Percentiles rank a stretch among this genome's conserved stretches.
Evolutionary conservation across 2,113 vertebrate genomes (phyloP).

Genomic region (Leptosomus discolor): DNA sequence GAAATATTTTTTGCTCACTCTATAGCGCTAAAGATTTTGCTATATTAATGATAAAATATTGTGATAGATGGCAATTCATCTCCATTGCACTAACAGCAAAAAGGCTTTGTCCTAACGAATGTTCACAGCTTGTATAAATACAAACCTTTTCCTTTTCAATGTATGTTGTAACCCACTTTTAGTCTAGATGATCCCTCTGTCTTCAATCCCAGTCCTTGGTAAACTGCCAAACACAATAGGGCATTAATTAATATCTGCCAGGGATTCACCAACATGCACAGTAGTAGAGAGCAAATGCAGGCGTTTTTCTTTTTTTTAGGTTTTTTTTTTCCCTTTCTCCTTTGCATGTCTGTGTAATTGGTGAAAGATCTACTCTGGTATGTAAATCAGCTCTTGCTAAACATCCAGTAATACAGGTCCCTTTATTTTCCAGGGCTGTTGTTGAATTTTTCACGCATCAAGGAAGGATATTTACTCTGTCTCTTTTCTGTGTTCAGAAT

Average conservation of each 20-base stretch:
- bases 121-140: constrained; percentile 64
- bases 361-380: constrained; percentile 66
- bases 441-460: constrained; percentile 51
- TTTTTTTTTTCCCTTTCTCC: not conserved
- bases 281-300: constrained; percentile 33
- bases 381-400: constrained; percentile 74
- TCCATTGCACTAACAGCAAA: constrained; percentile 63
- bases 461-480: constrained; percentile 55
- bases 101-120: constrained; percentile 57
- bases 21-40: constrained; percentile 22
- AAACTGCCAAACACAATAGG: constrained; percentile 73
- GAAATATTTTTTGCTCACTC: not conserved
- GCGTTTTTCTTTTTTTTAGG: not conserved
- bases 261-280: constrained; percentile 69
- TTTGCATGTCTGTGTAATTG: constrained; percentile 66
- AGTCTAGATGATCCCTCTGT: constrained; percentile 65
- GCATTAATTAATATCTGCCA: constrained; percentile 77
- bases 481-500: constrained; percentile 64
- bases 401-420: constrained; percentile 43
- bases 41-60: constrained; percentile 66
- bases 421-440: constrained; percentile 70
- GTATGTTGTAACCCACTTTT: constrained; percentile 48
- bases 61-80: constrained; percentile 68
- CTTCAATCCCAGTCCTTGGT: constrained; percentile 64
- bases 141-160: constrained; percentile 61